Conservation (phyloP, 2,797 vertebrate species). For the Sebastes matsubarae region DNA sequence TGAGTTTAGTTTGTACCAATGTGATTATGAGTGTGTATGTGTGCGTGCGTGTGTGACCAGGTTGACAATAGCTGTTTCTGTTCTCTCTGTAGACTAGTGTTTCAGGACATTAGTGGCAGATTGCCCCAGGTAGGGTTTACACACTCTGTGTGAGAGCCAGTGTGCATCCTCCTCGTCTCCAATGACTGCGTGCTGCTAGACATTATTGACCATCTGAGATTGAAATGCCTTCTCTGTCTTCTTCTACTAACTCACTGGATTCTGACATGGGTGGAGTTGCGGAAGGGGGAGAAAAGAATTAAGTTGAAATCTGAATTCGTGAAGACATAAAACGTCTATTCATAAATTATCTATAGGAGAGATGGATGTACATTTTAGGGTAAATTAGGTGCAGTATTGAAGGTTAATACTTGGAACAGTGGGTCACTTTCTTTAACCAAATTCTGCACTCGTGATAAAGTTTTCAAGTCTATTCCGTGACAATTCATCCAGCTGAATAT, state of each 20-base stretch:
- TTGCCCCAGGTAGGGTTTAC: slow-evolving; percentile 98
- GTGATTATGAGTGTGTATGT: slow-evolving; percentile 63
- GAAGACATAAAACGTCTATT: background rate
- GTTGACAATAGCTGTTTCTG: slow-evolving; percentile 86
- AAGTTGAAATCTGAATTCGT: slow-evolving; percentile 14
- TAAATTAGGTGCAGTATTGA: background rate
- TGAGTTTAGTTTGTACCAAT: slow-evolving; percentile 70
- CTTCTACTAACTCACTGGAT: slow-evolving; percentile 87
- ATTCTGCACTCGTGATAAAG: background rate
- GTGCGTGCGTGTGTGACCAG: slow-evolving; percentile 67
- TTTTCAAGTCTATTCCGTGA: background rate
- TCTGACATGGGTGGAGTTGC: slow-evolving; percentile 83
- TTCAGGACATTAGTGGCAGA: slow-evolving; percentile 99
- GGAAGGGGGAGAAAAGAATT: slow-evolving; percentile 80
- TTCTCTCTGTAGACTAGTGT: slow-evolving; percentile 99
- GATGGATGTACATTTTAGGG: background rate
- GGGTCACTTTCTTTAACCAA: background rate
- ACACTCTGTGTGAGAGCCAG: slow-evolving; percentile 81
- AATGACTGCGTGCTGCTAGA: slow-evolving; percentile 85
- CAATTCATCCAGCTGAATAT: background rate
- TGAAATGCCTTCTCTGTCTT: slow-evolving; percentile 86
- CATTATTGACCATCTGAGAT: slow-evolving; percentile 86
- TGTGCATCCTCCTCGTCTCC: slow-evolving; percentile 84
- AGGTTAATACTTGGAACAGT: background rate
- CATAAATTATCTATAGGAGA: background rate